Base-by-base conservation (phyloP, 2,888 invertebrate species). In the Gerosis bhagava region DNA sequence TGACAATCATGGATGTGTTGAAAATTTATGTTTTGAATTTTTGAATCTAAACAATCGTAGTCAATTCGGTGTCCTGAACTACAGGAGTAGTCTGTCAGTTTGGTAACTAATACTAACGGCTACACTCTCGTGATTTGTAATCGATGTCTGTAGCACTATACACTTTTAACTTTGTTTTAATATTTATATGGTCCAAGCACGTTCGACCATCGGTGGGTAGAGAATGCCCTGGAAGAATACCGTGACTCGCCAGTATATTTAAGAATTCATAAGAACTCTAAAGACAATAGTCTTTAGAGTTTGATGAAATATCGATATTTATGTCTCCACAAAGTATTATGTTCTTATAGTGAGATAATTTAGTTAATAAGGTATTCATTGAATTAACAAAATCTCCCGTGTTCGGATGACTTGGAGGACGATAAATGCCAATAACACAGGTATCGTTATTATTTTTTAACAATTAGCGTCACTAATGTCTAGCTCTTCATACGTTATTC, bases 241-340 rank as follows among this genome's bases (percentile, higher is more conserved):
- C 25, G 11, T 62, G 62, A 8, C 48, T 44, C 1, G 57, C 49
- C 4, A 56, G 5, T 0, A 56, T 3, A 19, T 53, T 50, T 1
- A 62, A 31, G 29, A 59, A 63, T 5, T 53, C 51, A 10, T 39
- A 1, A 11, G 29, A 42, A n/a, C n/a, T n/a, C n/a, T n/a, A n/a
- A n/a, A n/a, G n/a, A 6, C 40, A 22, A 1, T 24, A 32, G 12
- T 54, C 51, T 0, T 34, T 5, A 2, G 44, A 15, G 44, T 48
- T 15, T 7, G 10, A n/a, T 11, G 17, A 8, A 22, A 49, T 50
- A 16, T 45, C 45, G 12, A 53, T 53, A 19, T 61, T 61, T 6
- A 61, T 56, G 3, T 62, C 59, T 2, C 57, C 57, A 11, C 50
- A 50, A 0, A 61, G 12, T 5, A 59, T 35, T 4, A 61, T 54